Conservation (phyloP, 2,888 invertebrate species). For the Leucozona laternaria region DNA sequence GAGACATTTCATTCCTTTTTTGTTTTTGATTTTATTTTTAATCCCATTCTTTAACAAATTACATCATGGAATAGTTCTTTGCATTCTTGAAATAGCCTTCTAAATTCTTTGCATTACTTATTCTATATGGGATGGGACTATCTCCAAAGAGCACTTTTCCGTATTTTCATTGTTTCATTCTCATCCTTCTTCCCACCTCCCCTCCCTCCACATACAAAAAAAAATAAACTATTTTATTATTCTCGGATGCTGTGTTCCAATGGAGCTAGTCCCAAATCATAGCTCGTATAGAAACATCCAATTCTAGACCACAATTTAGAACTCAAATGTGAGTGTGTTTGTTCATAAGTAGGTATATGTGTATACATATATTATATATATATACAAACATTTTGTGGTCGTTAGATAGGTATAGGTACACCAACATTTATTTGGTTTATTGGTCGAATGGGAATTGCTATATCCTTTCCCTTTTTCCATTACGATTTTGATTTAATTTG, state of each 20-base stretch:
- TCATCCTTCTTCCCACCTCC: neutral
- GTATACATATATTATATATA: neutral
- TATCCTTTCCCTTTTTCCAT: conserved; percentile 80
- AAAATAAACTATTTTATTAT: conserved; percentile 61
- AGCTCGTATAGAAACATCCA: conserved; percentile 23
- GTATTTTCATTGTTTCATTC: conserved; percentile 19
- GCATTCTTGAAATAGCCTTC: conserved; percentile 46
- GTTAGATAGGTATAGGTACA: neutral
- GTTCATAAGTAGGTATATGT: no score
- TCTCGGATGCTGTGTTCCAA: conserved; percentile 43
- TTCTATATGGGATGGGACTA: conserved; percentile 33
- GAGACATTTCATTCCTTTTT: neutral
- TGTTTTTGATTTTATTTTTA: neutral
- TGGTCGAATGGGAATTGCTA: conserved; percentile 81
- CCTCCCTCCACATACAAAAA: neutral
- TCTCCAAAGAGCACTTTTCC: conserved; percentile 13
- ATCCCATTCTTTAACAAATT: conserved; percentile 28
- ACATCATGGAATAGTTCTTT: conserved; percentile 22
- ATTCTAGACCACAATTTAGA: conserved; percentile 35
- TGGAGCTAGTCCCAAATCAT: conserved; percentile 12
- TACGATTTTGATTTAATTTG: conserved; percentile 83
- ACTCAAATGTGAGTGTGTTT: neutral
- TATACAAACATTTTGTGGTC: conserved; percentile 8
- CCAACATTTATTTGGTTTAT: conserved; percentile 79
- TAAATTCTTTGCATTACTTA: conserved; percentile 61